Conservation (phyloP, 2,797 vertebrate genomes). For the Rhodeus uyekii region DNA sequence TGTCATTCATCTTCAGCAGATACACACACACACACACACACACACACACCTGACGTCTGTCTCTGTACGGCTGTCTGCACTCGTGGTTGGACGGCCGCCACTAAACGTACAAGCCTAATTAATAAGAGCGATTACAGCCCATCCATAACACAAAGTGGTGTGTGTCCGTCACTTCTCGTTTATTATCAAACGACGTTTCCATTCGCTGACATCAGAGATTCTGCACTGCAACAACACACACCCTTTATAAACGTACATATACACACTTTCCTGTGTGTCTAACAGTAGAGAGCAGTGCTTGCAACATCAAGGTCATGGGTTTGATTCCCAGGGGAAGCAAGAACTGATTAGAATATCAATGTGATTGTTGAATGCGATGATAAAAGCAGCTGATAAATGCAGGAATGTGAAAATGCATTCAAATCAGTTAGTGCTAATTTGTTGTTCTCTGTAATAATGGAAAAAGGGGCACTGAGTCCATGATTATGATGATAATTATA, state of each 20-base stretch:
- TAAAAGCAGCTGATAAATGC: no score
- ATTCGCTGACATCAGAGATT: neutral
- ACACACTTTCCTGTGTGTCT: no score
- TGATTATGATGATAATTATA: conserved; percentile 48
- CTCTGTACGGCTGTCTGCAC: conserved; percentile 5
- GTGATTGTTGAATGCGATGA: no score
- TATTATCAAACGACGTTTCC: neutral
- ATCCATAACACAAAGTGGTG: neutral
- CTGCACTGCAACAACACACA: neutral
- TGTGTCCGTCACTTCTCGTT: neutral
- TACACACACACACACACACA: conserved; percentile 14
- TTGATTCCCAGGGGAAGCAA: no score
- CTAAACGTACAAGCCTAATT: conserved; percentile 26
- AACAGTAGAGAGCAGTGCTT: no score
- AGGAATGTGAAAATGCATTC: neutral
- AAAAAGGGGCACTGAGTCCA: conserved; percentile 39
- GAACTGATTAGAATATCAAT: no score
- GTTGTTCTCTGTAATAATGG: conserved; percentile 41
- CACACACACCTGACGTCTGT: conserved; percentile 9
- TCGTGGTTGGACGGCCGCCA: conserved; percentile 2
- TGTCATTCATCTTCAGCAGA: conserved; percentile 18
- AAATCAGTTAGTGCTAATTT: neutral
- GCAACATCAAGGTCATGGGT: no score
- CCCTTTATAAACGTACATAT: neutral
- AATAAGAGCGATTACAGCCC: conserved; percentile 32